Base-by-base conservation (phyloP, 2,888 invertebrate species). In the Leptarthrus brevirostris region DNA sequence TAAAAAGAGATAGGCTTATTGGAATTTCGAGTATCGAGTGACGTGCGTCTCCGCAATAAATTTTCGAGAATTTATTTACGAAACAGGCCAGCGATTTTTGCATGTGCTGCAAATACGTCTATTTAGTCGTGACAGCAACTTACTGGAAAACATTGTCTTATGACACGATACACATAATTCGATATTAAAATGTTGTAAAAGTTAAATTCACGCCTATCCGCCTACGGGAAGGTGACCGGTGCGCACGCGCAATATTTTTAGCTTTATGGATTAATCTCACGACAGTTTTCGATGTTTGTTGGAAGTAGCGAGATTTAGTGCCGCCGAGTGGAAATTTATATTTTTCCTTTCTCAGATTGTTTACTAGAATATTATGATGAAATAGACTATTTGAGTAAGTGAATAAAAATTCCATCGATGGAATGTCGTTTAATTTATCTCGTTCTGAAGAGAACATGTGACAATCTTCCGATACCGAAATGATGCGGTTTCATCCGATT, bases 111-210 rank as follows among this genome's bases (percentile, higher is more conserved):
- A 20, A 49, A 58, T 16, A 58, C 18, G 36, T 58, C 58, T 36
- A 36, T 58, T 58, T 58, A 58, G 36, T 58, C 58, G 58, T 58
- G 58, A 58, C 36, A 20, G 58, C 58, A 36, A 58, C 36, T 58
- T 36, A 58, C 20, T 34, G 36, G 36, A 36, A 36, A 58, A 58
- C 58, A 58, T 58, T 58, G 58, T 58, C 58, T 18, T 16, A 36
- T 58, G 58, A 58, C 58, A 36, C 58, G 58, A 36, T 34, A 36
- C 49, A 14, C 49, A 49, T 49, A 49, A 20, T 18, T 49, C 20
- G 47, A 64, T 64, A 64, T 64, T 64, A 64, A 64, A 64, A 64
- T 64, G 64, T 64, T 64, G 64, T 47, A 64, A 64, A 64, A 47
- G 40, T 44, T 64, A 20, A 47, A 64, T 64, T 64, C 64, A 64